Evolutionary conservation across 2,113 vertebrate genomes (phyloP).

Genomic region (Raja brachyura): DNA sequence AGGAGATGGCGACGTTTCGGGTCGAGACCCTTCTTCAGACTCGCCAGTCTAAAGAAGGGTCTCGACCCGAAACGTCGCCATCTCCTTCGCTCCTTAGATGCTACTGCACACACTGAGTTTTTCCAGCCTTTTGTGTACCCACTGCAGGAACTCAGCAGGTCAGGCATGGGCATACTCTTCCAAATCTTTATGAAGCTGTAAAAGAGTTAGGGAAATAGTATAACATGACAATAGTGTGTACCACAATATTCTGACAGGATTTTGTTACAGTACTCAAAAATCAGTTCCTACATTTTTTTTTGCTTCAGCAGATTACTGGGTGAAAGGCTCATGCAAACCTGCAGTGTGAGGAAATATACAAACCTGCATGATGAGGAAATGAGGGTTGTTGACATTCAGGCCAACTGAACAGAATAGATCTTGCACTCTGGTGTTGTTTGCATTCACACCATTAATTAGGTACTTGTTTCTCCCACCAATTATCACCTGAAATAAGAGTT

Average conservation of each 20-base stretch:
- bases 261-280: not conserved
- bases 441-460: constrained; percentile 84
- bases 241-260: not conserved
- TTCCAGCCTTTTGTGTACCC: no score
- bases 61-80: no score
- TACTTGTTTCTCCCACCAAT: constrained; percentile 89
- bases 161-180: not conserved
- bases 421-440: constrained; percentile 74
- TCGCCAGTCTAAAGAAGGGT: no score
- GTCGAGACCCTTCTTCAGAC: no score
- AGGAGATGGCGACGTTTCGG: no score
- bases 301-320: not conserved
- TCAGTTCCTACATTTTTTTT: not conserved
- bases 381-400: constrained; percentile 94
- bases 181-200: not conserved
- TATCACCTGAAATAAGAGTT: constrained; percentile 56
- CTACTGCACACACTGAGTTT: no score
- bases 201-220: not conserved
- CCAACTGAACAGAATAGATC: constrained; percentile 92
- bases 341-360: not conserved
- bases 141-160: no score
- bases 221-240: not conserved
- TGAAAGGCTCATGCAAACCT: not conserved
- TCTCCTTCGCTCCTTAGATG: no score
- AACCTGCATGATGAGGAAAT: constrained; percentile 99